Evolutionary conservation across 2,888 invertebrate genomes (phyloP).

Genomic region (Oasisia sp.): DNA sequence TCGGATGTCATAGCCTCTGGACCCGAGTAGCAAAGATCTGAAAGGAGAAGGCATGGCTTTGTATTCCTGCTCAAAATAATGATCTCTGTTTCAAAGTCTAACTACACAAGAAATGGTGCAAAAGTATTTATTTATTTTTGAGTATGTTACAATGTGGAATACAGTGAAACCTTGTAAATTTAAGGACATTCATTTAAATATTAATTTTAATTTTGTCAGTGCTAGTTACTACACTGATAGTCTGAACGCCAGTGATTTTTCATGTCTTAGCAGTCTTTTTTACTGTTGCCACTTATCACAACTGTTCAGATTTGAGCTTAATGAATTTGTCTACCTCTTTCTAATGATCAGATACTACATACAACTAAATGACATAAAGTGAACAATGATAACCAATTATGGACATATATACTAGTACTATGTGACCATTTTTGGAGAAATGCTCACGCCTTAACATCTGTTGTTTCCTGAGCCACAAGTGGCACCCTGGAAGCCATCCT

Average conservation of each 20-base stretch:
- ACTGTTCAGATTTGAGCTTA: no score
- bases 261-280: no score
- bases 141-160: not conserved
- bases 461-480: conserved; percentile 75
- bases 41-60: not conserved
- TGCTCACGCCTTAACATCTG: conserved; percentile 89
- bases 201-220: not conserved
- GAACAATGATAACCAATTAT: not conserved
- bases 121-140: not conserved
- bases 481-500: conserved; percentile 84
- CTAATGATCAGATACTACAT: no score
- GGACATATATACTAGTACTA: not conserved
- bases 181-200: not conserved
- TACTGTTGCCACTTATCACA: no score
- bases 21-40: conserved; percentile 89
- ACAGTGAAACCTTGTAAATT: no score
- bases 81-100: not conserved
- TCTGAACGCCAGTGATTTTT: no score
- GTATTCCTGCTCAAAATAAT: not conserved
- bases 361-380: no score
- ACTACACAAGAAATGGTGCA: not conserved
- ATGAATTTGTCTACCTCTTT: no score
- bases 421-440: conserved; percentile 8
- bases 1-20: conserved; percentile 92
- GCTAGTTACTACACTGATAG: no score